Evolutionary conservation across 53 echinoderm and acorn worm genomes (phyloP), one percentile per base, ranked within the genome.

Genomic region (Astropecten irregularis): DNA sequence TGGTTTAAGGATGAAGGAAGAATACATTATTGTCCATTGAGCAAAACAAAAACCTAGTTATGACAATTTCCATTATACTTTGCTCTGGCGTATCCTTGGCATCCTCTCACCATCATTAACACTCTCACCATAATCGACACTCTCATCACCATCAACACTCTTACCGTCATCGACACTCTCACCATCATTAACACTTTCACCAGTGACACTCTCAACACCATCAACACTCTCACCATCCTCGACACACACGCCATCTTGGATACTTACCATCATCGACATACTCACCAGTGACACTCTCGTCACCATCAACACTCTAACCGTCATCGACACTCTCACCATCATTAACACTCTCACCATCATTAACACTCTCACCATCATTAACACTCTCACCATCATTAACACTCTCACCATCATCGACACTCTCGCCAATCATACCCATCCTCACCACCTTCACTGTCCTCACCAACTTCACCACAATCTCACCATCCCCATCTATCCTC

Each of bases 261-360:
- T 31, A 34, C 33, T n/a, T 30, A 73, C 40, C 53, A 52, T 73
- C 53, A 52, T 73, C 52, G 29, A 49, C 52, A 52, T 74, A 29
- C 27, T 74, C 54, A 74, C 42, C 42, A 42, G 5, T 11, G 11
- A 5, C 42, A 42, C 42, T 11, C 5, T 34, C 23, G 21, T 52
- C 54, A 74, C 36, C 40, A 59, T 76, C 26, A 76, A 39, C 31
- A 21, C 57, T 10, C 8, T 57, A 34, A 37, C 25, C 40, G 54
- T 56, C 20, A 40, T 77, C 36, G 42, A 23, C 61, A 77, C 42
- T 5, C 34, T 60, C 16, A 60, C 40, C 14, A 60, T 40, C 2
- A 61, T 77, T 21, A 77, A 40, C 40, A 60, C 40, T 26, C 54
- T 77, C 10, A 39, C 42, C 10, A 77, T 26, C 26, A 60, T 60